Base-by-base conservation (phyloP, 2,113 vertebrate genomes). In the Pseudopipra pipra region DNA sequence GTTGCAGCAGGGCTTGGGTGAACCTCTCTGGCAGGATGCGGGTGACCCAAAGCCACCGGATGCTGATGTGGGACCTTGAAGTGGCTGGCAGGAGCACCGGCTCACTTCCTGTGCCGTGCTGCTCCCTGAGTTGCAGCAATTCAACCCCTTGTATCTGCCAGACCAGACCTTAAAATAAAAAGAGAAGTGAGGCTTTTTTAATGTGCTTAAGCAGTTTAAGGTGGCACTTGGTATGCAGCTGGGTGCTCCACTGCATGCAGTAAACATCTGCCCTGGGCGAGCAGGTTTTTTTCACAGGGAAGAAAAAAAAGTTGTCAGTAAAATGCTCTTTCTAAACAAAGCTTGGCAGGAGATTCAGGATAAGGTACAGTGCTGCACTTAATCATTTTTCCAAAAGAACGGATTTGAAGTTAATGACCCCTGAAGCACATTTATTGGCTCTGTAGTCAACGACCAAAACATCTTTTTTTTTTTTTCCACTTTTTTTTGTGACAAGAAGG, bases 381-480 rank as follows among this genome's bases (percentile, higher is more conserved):
- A 96, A 96, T 93, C 83, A 93, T 71, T 94, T 93, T 96, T 94
- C 91, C 92, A 81, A 77, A 90, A 93, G 84, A 90, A 56, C n/a
- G 2, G 35, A 58, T 91, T 93, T 79, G 35, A 94, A 95, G 55
- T 93, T 91, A 96, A 85, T 96, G 91, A 93, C 21, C 30, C 81
- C 33, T 80, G 67, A 90, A 96, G 41, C 59, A 43, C 14, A 14
- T 62, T 62, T 79, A 85, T 70, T 90, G 43, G 62, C 71, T 93
- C 66, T 3, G 22, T 58, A 88, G 37, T 67, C 94, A 41, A 49
- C 31, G 87, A 93, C 44, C 28, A 92, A 89, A 89, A 87, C 65
- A 68, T 63, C 49, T 31, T 89, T 68, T 82, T 84, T 17, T 25
- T 33, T 80, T 84, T 89, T 78, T 22, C 9, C 25, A 25, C 23